Base-by-base conservation (phyloP, 2,797 vertebrate species). In the Scolopax bukidnonensis region DNA sequence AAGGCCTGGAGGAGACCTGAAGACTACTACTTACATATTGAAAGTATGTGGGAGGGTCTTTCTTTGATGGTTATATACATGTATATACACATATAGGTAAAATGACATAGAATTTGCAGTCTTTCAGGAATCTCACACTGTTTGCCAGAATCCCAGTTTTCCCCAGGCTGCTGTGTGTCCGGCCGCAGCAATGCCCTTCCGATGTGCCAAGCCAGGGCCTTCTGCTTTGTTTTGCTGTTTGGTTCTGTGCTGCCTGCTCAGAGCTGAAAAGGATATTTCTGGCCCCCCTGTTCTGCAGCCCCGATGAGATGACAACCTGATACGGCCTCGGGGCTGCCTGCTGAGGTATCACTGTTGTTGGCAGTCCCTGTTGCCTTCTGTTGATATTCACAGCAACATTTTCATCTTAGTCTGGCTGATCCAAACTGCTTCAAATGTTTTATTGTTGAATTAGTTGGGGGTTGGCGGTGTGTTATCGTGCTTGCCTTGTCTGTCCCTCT, bases 311-410 rank as follows among this genome's bases (percentile, higher is more conserved):
- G 40, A 56, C 41, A 84, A 38, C 63, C 63, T 40, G 23, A 11
- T 53, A 14, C 0, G 1, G 28, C 20, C 33, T 78, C 2, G 1
- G 41, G 61, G 36, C 50, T 84, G 17, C 19, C 36, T 2, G 3
- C 59, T 69, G 57, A 28, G 5, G 6, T 14, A 67, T 3, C 17
- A 2, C 77, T 41, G 24, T 6, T 75, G 50, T 64, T 83, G 61
- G 54, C 32, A 50, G 3, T 28, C 3, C 0, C 63, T 33, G 21
- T 20, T 89, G 79, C 59, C 36, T 68, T 40, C 9, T 10, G n/a
- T 8, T 84, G 54, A 64, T 60, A 48, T 33, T 77, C 45, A 38
- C 5, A 40, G 53, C 30, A 80, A 25, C 3, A 7, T n/a, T 68
- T 79, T 38, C 12, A 33, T 68, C 83, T 70, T 6, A 3, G 30